phyloP scores from a whole-genome alignment of 2,797 vertebrate genomes.

The Dipus sagitta region DNA sequence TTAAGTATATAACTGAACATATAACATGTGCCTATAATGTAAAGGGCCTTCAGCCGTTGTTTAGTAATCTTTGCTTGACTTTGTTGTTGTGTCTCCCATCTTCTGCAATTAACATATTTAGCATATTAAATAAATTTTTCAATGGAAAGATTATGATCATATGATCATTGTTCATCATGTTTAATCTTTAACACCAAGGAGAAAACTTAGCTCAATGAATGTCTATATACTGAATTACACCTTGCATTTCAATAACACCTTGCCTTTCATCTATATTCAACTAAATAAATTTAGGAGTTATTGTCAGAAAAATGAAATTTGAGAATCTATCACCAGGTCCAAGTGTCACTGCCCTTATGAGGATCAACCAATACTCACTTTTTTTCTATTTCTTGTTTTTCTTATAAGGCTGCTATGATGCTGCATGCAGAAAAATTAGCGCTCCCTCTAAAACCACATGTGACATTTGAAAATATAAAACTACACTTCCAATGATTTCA shows the following conservation, averaged over 20 bases:
- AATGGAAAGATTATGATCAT: neutral
- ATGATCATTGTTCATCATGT: neutral
- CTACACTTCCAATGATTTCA: constrained; percentile 53
- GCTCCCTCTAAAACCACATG: constrained; percentile 59
- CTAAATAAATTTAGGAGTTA: constrained; percentile 34
- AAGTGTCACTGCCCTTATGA: constrained; percentile 17
- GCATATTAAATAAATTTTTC: neutral
- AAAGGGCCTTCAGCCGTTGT: neutral
- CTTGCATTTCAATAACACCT: neutral
- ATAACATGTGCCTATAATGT: neutral
- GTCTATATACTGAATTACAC: neutral
- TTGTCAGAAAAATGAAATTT: constrained; percentile 33
- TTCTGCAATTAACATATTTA: neutral
- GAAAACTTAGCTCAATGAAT: neutral
- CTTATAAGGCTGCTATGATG: neutral
- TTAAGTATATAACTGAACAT: neutral
- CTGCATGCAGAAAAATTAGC: neutral
- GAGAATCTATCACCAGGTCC: constrained; percentile 41
- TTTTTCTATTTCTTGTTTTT: constrained; percentile 9
- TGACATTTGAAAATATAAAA: constrained; percentile 66
- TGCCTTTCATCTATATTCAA: constrained; percentile 43
- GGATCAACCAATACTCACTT: neutral
- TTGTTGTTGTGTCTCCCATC: neutral
- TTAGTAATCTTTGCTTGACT: neutral
- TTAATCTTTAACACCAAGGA: neutral